A percentile compares a stretch with the other conserved stretches of the same genome.
Conservation (phyloP, 2,888 invertebrate species). For the Graphium colonna region DNA sequence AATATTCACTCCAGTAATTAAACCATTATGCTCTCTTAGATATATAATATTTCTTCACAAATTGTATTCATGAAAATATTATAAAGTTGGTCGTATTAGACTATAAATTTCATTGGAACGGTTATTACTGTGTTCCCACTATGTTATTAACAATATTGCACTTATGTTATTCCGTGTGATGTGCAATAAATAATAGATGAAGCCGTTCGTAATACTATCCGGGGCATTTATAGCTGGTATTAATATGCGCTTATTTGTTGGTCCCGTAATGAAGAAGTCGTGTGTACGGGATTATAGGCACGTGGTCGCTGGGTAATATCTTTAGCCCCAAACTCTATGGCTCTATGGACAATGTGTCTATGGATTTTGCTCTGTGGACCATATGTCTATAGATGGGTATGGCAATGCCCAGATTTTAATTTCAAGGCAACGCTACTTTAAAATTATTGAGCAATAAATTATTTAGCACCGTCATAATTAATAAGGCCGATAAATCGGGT, state of each 20-base stretch:
- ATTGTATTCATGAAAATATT: no score
- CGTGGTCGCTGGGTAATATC: constrained; percentile 43
- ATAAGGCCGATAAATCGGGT: constrained; percentile 45
- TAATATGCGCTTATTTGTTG: constrained; percentile 72
- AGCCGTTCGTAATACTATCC: constrained; percentile 51
- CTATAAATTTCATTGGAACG: constrained; percentile 20
- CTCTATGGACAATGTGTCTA: no score
- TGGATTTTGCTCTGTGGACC: no score
- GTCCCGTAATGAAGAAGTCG: constrained; percentile 67
- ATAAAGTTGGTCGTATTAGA: no score
- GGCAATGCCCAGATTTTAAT: constrained; percentile 38
- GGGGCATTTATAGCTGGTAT: constrained; percentile 50
- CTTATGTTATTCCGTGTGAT: constrained; percentile 60
- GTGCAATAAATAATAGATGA: constrained; percentile 72
- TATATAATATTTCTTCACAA: no score
- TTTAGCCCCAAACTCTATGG: constrained; percentile 39
- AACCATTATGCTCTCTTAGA: no score
- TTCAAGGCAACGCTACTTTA: constrained; percentile 51
- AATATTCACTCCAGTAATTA: no score
- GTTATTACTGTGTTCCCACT: constrained; percentile 25
- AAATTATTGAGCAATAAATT: constrained; percentile 65
- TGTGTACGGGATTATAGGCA: constrained; percentile 65
- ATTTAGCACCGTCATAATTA: constrained; percentile 54
- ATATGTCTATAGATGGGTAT: no score
- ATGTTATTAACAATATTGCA: constrained; percentile 61